Percentiles rank a stretch among this genome's conserved stretches.
Evolutionary conservation across 2,113 vertebrate species (phyloP).

Genomic region (Amia ocellicauda): DNA sequence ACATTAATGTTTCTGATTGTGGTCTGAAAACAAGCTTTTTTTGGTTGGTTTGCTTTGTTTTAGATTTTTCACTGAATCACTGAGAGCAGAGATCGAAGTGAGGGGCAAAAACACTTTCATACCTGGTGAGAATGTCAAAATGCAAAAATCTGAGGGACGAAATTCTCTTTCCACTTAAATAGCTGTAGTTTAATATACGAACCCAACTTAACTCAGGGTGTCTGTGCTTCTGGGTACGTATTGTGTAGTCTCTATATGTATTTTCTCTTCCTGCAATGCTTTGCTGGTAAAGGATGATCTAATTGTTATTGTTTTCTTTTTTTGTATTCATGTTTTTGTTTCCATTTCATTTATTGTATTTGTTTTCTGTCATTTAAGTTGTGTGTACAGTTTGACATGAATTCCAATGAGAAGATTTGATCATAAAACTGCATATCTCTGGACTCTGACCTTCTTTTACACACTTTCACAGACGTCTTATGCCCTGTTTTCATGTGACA

Average conservation of each 20-base stretch:
- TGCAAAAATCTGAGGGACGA: neutral
- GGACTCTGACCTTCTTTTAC: too few species aligned
- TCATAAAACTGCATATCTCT: too few species aligned
- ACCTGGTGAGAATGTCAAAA: conserved; percentile 15
- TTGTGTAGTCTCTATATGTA: conserved; percentile 36
- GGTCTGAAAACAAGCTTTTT: neutral
- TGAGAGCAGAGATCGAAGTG: too few species aligned
- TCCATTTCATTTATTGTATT: conserved; percentile 17
- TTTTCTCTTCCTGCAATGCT: conserved; percentile 53
- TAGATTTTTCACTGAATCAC: too few species aligned
- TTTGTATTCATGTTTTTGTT: conserved; percentile 12
- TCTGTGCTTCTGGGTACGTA: conserved; percentile 15
- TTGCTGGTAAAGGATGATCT: conserved; percentile 74
- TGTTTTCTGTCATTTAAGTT: conserved; percentile 42
- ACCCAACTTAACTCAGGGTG: conserved; percentile 36
- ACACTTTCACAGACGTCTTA: too few species aligned
- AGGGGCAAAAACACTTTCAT: conserved; percentile 20
- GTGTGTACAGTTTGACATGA: too few species aligned
- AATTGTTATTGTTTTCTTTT: conserved; percentile 52
- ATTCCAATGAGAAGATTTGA: neutral
- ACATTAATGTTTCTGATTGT: neutral
- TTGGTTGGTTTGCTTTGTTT: neutral
- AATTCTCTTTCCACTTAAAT: conserved; percentile 14
- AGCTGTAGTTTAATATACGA: conserved; percentile 57
- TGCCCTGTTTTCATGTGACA: too few species aligned